phyloP scores from a whole-genome alignment of 2,888 invertebrate genomes.

The Synanthedon tipuliformis region DNA sequence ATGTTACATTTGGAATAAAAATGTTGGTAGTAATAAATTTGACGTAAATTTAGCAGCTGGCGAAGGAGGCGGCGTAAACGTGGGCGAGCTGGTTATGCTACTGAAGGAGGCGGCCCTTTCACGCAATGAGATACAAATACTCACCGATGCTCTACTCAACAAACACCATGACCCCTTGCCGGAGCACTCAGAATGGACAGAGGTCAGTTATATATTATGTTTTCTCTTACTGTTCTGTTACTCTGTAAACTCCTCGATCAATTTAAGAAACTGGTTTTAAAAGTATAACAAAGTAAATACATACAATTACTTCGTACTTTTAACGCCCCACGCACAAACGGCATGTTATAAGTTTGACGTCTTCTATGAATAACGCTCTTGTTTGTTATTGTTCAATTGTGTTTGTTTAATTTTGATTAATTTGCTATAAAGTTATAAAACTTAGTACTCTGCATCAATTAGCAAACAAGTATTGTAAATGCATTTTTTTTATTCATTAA shows the following conservation, averaged over 20 bases:
- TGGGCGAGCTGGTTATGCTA: constrained; percentile 77
- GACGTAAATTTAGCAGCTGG: constrained; percentile 52
- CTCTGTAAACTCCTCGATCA: constrained; percentile 5
- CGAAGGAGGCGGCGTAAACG: constrained; percentile 77
- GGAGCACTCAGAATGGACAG: constrained; percentile 86
- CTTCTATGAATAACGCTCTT: too few relatives aligned
- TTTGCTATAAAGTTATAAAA: too few relatives aligned
- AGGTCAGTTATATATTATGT: constrained; percentile 52
- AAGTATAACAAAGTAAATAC: too few relatives aligned
- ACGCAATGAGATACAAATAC: constrained; percentile 87
- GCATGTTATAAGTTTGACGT: too few relatives aligned
- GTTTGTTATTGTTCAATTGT: too few relatives aligned
- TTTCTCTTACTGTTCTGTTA: background rate
- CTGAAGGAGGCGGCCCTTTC: constrained; percentile 85
- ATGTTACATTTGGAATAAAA: too few relatives aligned
- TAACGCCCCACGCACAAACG: too few relatives aligned
- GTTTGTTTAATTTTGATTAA: too few relatives aligned
- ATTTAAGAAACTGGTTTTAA: too few relatives aligned
- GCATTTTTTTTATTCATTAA: background rate
- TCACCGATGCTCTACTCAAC: constrained; percentile 89
- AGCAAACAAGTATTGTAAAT: background rate
- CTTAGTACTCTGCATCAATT: too few relatives aligned
- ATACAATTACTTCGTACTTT: too few relatives aligned
- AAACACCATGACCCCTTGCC: constrained; percentile 85
- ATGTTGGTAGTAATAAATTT: too few relatives aligned